Evolutionary conservation across 2,888 invertebrate genomes (phyloP), one percentile per base, ranked within the genome.

Genomic region (Papilio demoleus): DNA sequence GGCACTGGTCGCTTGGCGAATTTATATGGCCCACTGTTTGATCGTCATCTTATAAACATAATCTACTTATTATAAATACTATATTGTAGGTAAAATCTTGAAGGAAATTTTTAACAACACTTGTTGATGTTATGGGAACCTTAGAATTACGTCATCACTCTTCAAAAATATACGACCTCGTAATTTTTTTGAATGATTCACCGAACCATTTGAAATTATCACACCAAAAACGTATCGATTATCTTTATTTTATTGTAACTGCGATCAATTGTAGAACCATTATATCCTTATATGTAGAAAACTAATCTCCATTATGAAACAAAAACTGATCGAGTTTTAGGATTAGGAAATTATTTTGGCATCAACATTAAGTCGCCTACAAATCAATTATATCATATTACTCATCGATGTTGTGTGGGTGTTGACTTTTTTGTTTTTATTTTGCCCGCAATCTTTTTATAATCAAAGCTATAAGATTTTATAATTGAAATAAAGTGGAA

Each of bases 241-340:
- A 45, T 47, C 11, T 36, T 8, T 17, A 14, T 22, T 38, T 50
- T 36, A 38, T 64, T 27, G 6, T 4, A 53, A 22, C n/a, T 14
- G 47, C 2, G 4, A 6, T 24, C 34, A 6, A 38, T 60, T n/a
- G 34, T 42, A 11, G 38, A 19, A 38, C 24, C 47, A 66, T 66
- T 66, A 66, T 60, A 24, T 47, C 67, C 67, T 31, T 67, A 67
- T 67, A 53, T 40, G 67, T 42, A 67, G 53, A 67, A 67, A 67
- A 17, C 42, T 50, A 67, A 67, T 67, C 19, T 40, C 22, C 50
- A 50, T 67, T 67, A 24, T 9, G n/a, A 50, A 53, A 53, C 27
- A 40, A 67, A 67, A 53, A 53, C 22, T 61, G 67, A 67, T 67
- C 67, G 61, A 67, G 53, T 53, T 67, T 60, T 64, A 53, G 47